phyloP scores from a whole-genome alignment of 1,140 invertebrate genomes.

The Calycopis cecrops region DNA sequence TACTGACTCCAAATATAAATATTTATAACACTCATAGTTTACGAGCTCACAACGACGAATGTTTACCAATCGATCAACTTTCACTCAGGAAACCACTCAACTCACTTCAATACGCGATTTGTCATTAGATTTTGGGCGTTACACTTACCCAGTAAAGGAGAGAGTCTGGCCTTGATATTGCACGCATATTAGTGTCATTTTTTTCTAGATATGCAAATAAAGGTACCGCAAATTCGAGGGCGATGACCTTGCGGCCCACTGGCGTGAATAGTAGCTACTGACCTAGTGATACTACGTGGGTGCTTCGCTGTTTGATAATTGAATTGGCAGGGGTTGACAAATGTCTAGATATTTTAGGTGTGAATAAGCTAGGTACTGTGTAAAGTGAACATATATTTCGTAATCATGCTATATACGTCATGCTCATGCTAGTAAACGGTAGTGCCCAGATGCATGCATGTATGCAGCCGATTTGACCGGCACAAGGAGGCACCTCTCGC shows the following conservation, averaged over 20 bases:
- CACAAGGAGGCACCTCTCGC: too few relatives aligned
- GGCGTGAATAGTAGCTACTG: slow-evolving; percentile 47
- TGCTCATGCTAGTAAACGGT: too few relatives aligned
- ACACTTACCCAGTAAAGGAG: slow-evolving; percentile 71
- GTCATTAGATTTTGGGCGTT: slow-evolving; percentile 70
- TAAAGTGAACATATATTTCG: too few relatives aligned
- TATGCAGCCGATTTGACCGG: too few relatives aligned
- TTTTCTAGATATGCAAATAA: slow-evolving; percentile 67
- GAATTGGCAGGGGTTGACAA: slow-evolving; percentile 37
- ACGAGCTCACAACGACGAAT: slow-evolving; percentile 23
- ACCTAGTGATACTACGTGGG: slow-evolving; percentile 67
- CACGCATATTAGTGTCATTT: slow-evolving; percentile 59
- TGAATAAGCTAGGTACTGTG: too few relatives aligned
- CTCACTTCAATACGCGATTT: slow-evolving; percentile 71
- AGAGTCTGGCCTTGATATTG: slow-evolving; percentile 68
- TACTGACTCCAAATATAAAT: slow-evolving; percentile 12
- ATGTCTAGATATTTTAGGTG: slow-evolving; percentile 7
- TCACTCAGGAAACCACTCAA: slow-evolving; percentile 65
- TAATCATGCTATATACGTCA: too few relatives aligned
- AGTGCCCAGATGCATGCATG: too few relatives aligned
- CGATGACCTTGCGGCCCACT: slow-evolving; percentile 67
- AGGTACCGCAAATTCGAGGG: slow-evolving; percentile 68
- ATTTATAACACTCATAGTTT: slow-evolving; percentile 9
- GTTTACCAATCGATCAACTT: slow-evolving; percentile 41
- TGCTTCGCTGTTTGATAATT: slow-evolving; percentile 25